Base-by-base conservation (phyloP, 2,113 vertebrate genomes). In the human (Homo sapiens) region DNA sequence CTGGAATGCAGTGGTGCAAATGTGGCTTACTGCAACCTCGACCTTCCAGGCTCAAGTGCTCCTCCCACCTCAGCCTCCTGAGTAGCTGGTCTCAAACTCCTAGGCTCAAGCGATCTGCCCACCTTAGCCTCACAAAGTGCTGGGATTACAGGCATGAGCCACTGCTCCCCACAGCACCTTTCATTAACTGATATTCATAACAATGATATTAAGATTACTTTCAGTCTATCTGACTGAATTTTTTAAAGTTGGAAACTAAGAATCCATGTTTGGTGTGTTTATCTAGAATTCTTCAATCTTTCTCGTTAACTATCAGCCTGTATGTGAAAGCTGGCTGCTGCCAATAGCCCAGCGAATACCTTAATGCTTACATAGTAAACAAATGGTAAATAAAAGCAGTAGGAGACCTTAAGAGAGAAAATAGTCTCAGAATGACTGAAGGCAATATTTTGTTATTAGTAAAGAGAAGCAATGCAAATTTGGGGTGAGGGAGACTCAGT, bases 221-320 rank as follows among this genome's bases (percentile, higher is more conserved):
- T 90, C 52, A 22, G 55, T 43, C 79, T 66, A 92, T 92, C 55
- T 89, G 78, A 82, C 17, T 87, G 59, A 88, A 22, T 98, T 96
- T 97, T 89, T 92, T 83, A 86, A 14, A 87, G 45, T 18, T 38
- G 25, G 90, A 93, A 96, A 87, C 78, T 84, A 96, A 70, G 90
- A 96, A 95, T 87, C 45, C 89, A 93, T 50, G 52, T 84, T 89
- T 85, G 38, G 35, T 79, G 68, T 90, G 64, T 92, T 92, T 89
- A 90, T 20, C 88, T 85, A 92, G 76, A 96, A 97, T 89, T 90
- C 55, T 89, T 98, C 70, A 35, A 43, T 90, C 81, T 86, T 97
- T 91, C 81, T 79, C 68, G 59, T 76, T 50, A 72, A 93, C 61
- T 16, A 73, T 68, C 16, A 87, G 84, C 84, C 80, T 75, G 11